Conservation (phyloP, 2,113 vertebrate species). For the Balaeniceps rex region DNA sequence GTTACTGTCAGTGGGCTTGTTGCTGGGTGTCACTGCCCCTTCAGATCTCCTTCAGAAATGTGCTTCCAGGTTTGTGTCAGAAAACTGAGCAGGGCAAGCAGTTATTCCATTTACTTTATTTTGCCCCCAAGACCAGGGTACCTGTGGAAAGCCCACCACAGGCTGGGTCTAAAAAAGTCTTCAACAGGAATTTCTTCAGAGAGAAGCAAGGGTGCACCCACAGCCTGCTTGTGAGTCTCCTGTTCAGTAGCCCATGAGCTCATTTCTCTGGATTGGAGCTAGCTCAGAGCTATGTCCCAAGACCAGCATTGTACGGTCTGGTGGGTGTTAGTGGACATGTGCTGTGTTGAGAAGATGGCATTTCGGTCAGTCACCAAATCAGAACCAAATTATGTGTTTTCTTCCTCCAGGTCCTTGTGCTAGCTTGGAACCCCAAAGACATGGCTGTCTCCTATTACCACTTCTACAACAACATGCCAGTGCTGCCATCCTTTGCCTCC, state of each 20-base stretch:
- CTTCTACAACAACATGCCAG: background rate
- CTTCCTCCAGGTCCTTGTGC: conserved; percentile 32
- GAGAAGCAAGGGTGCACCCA: background rate
- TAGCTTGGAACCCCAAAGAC: conserved; percentile 51
- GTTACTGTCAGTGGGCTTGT: background rate
- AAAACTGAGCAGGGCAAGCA: background rate
- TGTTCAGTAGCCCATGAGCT: background rate
- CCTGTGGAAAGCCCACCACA: background rate
- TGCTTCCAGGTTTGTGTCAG: background rate
- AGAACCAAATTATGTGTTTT: background rate
- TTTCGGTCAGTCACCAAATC: background rate
- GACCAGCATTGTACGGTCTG: background rate
- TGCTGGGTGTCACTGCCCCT: background rate
- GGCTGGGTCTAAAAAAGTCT: background rate
- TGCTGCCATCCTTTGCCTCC: background rate
- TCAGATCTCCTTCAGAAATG: background rate
- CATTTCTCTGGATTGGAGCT: background rate
- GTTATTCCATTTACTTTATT: background rate
- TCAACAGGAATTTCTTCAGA: background rate
- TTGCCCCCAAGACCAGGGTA: background rate
- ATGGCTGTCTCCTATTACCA: conserved; percentile 30
- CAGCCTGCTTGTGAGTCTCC: background rate
- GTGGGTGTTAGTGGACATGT: background rate
- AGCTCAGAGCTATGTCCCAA: background rate
- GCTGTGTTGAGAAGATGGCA: background rate